Evolutionary conservation across 1,140 invertebrate species (phyloP).

Genomic region (Coboldia fuscipes): DNA sequence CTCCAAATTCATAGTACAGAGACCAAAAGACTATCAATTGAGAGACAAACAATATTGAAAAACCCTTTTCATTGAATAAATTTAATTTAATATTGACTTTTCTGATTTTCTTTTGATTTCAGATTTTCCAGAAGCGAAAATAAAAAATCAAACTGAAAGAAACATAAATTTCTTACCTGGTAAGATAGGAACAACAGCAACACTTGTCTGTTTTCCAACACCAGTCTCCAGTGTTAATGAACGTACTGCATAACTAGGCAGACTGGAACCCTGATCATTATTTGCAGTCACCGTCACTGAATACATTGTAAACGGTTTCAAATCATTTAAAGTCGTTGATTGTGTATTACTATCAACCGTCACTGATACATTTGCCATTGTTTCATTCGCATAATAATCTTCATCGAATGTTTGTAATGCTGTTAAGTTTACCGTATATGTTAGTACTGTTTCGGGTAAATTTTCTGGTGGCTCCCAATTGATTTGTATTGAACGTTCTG

Average conservation of each 20-base stretch:
- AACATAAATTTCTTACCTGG: constrained; percentile 2
- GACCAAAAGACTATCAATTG: no score
- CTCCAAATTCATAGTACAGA: no score
- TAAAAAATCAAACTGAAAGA: no score
- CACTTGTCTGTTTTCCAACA: constrained; percentile 5
- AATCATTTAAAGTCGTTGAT: constrained; percentile 30
- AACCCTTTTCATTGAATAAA: no score
- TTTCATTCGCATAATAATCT: constrained; percentile 10
- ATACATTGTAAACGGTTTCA: constrained; percentile 58
- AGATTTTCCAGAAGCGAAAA: no score
- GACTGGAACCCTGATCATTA: constrained; percentile 49
- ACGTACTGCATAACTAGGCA: constrained; percentile 44
- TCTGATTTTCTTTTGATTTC: no score
- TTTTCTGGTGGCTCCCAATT: constrained; percentile 40
- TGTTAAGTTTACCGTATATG: constrained; percentile 50
- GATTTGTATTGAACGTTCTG: constrained; percentile 42
- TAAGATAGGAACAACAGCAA: constrained; percentile 8
- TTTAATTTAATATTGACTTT: no score
- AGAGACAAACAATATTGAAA: no score
- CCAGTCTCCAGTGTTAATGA: constrained; percentile 11
- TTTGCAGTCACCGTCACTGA: constrained; percentile 46
- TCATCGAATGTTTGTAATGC: constrained; percentile 39
- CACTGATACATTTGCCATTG: constrained; percentile 5
- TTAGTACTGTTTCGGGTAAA: constrained; percentile 36
- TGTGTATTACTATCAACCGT: constrained; percentile 31